Base-by-base conservation (phyloP, 2,888 invertebrate genomes). In the Metacarcinus magister region DNA sequence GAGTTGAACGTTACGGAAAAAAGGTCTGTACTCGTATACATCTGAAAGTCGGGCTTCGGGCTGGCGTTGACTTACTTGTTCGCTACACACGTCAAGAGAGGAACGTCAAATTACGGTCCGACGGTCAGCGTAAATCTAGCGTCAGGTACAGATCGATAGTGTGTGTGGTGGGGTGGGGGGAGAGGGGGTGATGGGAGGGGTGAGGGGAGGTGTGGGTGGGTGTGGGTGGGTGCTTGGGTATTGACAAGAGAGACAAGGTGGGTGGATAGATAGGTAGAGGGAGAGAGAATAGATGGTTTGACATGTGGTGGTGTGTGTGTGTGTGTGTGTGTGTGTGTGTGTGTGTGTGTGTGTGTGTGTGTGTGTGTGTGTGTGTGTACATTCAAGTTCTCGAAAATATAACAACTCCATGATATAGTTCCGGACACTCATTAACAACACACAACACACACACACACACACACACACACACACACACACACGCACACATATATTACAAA, bases 381-480 rank as follows among this genome's bases (percentile, higher is more conserved):
- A 67, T 67, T 67, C 67, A n/a, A 67, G n/a, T 16, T n/a, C 67
- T 67, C 16, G 67, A 67, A 67, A 60, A 19, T 67, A 67, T n/a
- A 23, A 82, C 19, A 32, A 48, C 10, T 0, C 28, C 13, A 0
- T 92, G 32, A 16, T n/a, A 46, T 28, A 92, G 2, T 46, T 67
- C n/a, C 5, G 54, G 10, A 2, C n/a, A 67, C 19, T 44, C 8
- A 91, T 48, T 16, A 16, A 48, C 23, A 54, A 10, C n/a, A 44
- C 43, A 16, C 43, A 48, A 93, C 60, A 60, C 93, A 54, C 60
- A 60, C 54, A 92, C 48, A 92, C 92, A 92, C 92, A 92, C 92
- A 92, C 82, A 82, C 82, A 82, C 82, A 82, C 82, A 82, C 82
- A 82, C 82, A 82, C 82, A 82, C 82, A 82, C 82, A 82, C 82